Base-by-base conservation (phyloP, 2,888 invertebrate species). In the Conus canariensis region DNA sequence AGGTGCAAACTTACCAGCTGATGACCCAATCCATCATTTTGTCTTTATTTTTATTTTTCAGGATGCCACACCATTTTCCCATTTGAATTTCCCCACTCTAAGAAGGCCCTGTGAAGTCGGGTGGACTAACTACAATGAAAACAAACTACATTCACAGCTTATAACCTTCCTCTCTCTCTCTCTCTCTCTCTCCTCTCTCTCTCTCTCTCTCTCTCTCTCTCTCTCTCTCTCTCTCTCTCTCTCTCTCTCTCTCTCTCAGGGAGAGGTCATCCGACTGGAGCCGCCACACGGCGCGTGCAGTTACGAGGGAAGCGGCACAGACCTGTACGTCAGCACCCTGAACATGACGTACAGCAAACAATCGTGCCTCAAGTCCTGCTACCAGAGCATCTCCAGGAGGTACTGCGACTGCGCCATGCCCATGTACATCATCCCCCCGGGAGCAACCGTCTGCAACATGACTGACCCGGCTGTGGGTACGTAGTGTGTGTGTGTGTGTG, bases 301-400 rank as follows among this genome's bases (percentile, higher is more conserved):
- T 4, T 30, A 91, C 1, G 64, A 91, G 6, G 94, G 93, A 1
- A 89, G 80, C 0, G 92, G 90, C 1, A 89, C 90, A 1, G 93
- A 95, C 82, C 90, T 92, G 59, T 94, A 94, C 90, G 88, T 59
- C 9, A 88, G 91, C 4, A 90, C 92, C 60, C 92, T 93, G 58
- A 92, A 91, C 7, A 92, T 92, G 30, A 92, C 91, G n/a, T 95
- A 94, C 91, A 93, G 94, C 90, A 95, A 95, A 64, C 94, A 96
- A 92, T 95, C 96, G 0, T 96, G 96, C 92, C 93, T 96, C 89
- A 95, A 96, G 90, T 95, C 95, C 16, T 96, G 96, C 91, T 94
- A 93, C 88, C 96, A 96, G 91, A 92, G 93, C 82, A 92, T 93
- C 85, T 93, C 96, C 19, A 92, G 94, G 0, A 87, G 89, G 8